Percentiles rank a stretch among this genome's conserved stretches.
Evolutionary conservation across 2,113 vertebrate species (phyloP).

Genomic region (Todiramphus saurophagus): DNA sequence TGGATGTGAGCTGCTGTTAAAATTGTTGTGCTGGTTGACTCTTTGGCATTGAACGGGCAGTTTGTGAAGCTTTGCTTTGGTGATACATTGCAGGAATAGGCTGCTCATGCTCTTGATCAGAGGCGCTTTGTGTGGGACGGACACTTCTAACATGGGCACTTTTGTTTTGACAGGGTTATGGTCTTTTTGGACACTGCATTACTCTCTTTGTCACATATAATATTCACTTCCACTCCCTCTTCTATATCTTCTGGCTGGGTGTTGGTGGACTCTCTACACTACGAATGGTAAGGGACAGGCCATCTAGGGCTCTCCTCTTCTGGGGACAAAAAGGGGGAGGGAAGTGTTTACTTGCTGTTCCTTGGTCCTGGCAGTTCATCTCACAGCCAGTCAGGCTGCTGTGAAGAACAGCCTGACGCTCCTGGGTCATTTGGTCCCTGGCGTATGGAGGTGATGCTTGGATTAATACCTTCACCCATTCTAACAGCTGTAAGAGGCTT

Average conservation of each 20-base stretch:
- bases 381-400: background rate
- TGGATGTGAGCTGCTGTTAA: background rate
- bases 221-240: conserved; percentile 95
- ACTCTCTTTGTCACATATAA: conserved; percentile 95
- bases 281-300: conserved; percentile 85
- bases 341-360: background rate
- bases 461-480: background rate
- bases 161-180: conserved; percentile 86
- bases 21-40: background rate
- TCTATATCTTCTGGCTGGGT: conserved; percentile 92
- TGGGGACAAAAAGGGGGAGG: background rate
- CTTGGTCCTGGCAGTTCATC: background rate
- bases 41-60: background rate
- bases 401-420: background rate
- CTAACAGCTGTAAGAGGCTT: background rate
- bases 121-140: background rate
- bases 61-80: background rate
- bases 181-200: conserved; percentile 94
- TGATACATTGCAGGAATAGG: background rate
- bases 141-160: background rate
- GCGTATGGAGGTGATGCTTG: background rate
- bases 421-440: background rate
- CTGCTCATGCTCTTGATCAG: background rate
- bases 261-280: conserved; percentile 92
- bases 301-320: background rate